A percentile compares a stretch with the other conserved stretches of the same genome.
phyloP scores from a whole-genome alignment of 2,113 vertebrate species.

The Prolemur simus region DNA sequence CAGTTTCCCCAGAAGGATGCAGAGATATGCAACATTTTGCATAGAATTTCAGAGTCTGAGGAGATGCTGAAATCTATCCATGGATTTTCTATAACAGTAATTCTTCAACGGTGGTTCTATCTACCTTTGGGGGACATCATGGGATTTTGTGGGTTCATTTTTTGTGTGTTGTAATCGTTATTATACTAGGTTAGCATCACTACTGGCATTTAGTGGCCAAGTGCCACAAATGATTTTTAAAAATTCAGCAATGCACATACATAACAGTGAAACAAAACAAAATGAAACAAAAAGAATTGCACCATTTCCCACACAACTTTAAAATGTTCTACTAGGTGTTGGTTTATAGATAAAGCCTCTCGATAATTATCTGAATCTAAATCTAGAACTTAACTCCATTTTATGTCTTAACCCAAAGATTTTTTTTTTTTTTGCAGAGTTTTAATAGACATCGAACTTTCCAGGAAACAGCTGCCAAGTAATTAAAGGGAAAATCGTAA shows the following conservation, averaged over 20 bases:
- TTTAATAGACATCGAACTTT: not conserved
- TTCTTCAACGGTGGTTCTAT: not conserved
- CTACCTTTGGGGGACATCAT: not conserved
- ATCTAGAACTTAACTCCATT: not conserved
- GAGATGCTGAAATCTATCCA: rapidly evolving
- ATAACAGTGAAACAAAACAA: not conserved
- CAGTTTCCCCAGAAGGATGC: not conserved
- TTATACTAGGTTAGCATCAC: not conserved
- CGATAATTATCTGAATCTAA: not conserved
- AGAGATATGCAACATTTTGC: not conserved
- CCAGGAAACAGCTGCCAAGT: not conserved
- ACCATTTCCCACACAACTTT: not conserved
- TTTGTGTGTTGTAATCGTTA: not conserved
- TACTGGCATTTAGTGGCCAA: rapidly evolving
- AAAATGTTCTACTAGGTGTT: not conserved
- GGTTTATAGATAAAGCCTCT: not conserved
- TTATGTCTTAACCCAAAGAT: not conserved
- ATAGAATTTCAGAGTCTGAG: not conserved
- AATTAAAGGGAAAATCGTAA: not conserved
- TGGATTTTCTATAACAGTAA: rapidly evolving
- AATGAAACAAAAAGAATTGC: not conserved
- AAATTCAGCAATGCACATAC: rapidly evolving
- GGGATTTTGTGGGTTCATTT: not conserved
- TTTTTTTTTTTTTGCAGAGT: not conserved
- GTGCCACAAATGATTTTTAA: not conserved